phyloP scores from a whole-genome alignment of 1,140 invertebrate genomes.

The Zaprionus ghesquierei region DNA sequence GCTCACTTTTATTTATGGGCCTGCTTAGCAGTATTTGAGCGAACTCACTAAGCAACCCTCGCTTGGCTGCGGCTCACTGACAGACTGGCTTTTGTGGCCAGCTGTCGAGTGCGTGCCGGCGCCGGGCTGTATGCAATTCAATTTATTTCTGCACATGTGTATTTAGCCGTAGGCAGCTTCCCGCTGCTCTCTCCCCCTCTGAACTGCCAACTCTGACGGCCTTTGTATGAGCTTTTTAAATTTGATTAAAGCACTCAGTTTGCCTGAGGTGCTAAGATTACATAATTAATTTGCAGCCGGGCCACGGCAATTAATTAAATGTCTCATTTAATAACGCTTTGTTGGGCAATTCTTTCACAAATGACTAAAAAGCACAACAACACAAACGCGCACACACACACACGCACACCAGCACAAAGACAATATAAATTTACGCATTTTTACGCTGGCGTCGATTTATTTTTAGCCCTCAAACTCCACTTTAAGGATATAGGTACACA shows the following conservation, averaged over 20 bases:
- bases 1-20: background rate
- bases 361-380: conserved; percentile 68
- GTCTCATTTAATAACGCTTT: conserved; percentile 81
- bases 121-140: conserved; percentile 66
- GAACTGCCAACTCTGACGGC: background rate
- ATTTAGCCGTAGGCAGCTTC: conserved; percentile 22
- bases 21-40: background rate
- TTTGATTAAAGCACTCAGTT: conserved; percentile 63
- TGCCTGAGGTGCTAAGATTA: conserved; percentile 74
- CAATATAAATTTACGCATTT: conserved; percentile 42
- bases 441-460: conserved; percentile 56
- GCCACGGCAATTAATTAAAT: conserved; percentile 75
- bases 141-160: conserved; percentile 66
- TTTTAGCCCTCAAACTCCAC: conserved; percentile 60
- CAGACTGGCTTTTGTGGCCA: conserved; percentile 58
- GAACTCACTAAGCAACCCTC: background rate
- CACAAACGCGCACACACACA: conserved; percentile 14
- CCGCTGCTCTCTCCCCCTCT: background rate
- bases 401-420: background rate
- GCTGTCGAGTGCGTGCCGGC: conserved; percentile 60
- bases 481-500: conserved; percentile 56
- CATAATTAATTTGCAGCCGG: conserved; percentile 74
- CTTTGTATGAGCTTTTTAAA: conserved; percentile 50
- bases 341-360: conserved; percentile 78
- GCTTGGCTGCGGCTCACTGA: conserved; percentile 1